Conservation (phyloP, 2,888 invertebrate species). For the Trichogramma dendrolimi region DNA sequence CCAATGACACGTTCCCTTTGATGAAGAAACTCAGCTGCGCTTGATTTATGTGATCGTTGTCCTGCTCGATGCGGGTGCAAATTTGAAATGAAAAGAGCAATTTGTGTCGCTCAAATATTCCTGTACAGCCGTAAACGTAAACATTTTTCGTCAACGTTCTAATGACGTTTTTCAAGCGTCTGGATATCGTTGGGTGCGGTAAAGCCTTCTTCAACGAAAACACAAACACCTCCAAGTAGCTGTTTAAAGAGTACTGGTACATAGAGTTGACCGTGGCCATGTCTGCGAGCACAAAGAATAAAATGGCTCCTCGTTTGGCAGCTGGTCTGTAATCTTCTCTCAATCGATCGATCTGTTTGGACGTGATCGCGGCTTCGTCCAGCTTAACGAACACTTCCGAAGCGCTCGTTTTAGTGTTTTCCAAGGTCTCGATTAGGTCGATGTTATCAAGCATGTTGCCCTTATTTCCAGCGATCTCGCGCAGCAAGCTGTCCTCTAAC, state of each 20-base stretch:
- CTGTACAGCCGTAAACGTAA: conserved; percentile 87
- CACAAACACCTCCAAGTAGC: conserved; percentile 81
- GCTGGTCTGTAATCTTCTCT: conserved; percentile 82
- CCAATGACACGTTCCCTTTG: conserved; percentile 76
- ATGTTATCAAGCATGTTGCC: conserved; percentile 92
- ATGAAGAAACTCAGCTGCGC: conserved; percentile 84
- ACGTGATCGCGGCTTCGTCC: conserved; percentile 70
- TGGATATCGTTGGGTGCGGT: conserved; percentile 72
- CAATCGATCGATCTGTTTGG: conserved; percentile 75
- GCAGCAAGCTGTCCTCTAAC: conserved; percentile 78
- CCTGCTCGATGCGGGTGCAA: conserved; percentile 75
- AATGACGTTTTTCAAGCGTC: conserved; percentile 76
- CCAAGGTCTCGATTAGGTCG: conserved; percentile 78
- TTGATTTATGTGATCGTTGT: conserved; percentile 62
- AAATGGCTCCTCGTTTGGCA: conserved; percentile 80
- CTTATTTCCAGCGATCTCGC: conserved; percentile 79
- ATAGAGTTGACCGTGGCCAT: conserved; percentile 85
- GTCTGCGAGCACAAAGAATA: conserved; percentile 86
- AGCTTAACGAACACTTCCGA: conserved; percentile 74
- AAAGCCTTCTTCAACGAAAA: conserved; percentile 77
- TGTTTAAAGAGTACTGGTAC: conserved; percentile 87
- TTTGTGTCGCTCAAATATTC: conserved; percentile 89
- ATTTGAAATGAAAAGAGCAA: conserved; percentile 88
- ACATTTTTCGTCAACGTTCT: conserved; percentile 81
- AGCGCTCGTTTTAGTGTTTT: conserved; percentile 85